Base-by-base conservation (phyloP, 2,797 vertebrate genomes). In the Heliangelus exortis region DNA sequence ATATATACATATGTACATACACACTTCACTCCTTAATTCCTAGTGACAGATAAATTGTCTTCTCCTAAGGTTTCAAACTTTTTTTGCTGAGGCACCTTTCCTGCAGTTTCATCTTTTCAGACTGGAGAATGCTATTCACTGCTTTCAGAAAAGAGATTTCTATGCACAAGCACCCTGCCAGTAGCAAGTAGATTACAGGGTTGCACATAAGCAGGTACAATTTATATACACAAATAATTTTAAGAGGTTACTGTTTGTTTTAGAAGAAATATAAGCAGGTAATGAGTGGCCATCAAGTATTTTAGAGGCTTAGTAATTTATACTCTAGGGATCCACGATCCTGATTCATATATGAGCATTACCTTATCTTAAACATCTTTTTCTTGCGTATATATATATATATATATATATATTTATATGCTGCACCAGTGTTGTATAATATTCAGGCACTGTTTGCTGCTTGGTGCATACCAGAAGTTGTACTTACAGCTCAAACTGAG, bases 401-500 rank as follows among this genome's bases (percentile, higher is more conserved):
- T 47, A 39, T 71, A 50, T 50, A 50, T 23, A 26, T n/a, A 14
- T 47, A 39, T 71, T 33, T 51, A 20, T 19, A 54, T 15, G 41
- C 58, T 41, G 62, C 41, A 50, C 57, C 86, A 67, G 48, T 61
- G 34, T 11, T 92, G 81, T 34, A 10, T 19, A 39, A 82, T 4
- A 6, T 14, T 50, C 58, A 74, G 74, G 45, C 28, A 54, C 71
- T 55, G 21, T 53, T 61, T 74, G 53, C 53, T 73, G 50, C 66
- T 94, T 72, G 75, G 45, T 88, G 69, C 87, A 67, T 13, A 74
- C 55, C 87, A 75, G 54, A 79, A 67, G 54, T 84, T 45, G 12
- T 88, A 76, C 63, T 85, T 87, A 75, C 84, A 82, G 92, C 90
- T 95, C 90, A 88, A 92, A 96, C 76, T 78, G 92, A 87, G 91